phyloP scores from a whole-genome alignment of 2,888 invertebrate species.

The Micropterix aruncella region DNA sequence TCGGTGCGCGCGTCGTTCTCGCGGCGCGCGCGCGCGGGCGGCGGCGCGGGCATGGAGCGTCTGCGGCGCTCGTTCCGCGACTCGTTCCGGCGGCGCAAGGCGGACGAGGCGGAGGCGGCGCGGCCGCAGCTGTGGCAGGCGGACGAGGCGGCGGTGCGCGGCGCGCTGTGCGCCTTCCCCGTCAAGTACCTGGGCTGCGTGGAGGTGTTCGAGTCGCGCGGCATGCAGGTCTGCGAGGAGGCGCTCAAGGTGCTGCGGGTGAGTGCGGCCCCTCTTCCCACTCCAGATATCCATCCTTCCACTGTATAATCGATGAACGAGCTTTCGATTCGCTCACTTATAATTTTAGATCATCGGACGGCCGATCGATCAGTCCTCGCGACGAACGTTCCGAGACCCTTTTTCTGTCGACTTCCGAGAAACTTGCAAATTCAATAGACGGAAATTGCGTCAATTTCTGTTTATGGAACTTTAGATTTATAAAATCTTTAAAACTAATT shows the following conservation, averaged over 20 bases:
- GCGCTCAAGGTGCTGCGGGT: slow-evolving; percentile 94
- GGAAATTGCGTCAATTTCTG: too few species aligned
- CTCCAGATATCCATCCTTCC: too few species aligned
- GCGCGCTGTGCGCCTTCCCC: slow-evolving; percentile 92
- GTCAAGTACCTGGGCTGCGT: slow-evolving; percentile 99
- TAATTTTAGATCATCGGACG: too few species aligned
- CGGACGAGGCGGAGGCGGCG: slow-evolving; percentile 72
- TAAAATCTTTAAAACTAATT: too few species aligned
- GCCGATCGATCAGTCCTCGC: too few species aligned
- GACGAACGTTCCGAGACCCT: too few species aligned
- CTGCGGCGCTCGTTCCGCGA: slow-evolving; percentile 82
- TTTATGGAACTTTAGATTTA: too few species aligned
- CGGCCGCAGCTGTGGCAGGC: slow-evolving; percentile 98
- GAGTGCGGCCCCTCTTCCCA: too few species aligned
- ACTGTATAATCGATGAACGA: too few species aligned
- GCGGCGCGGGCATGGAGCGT: slow-evolving; percentile 65
- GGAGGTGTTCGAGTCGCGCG: slow-evolving; percentile 97
- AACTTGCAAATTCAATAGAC: too few species aligned
- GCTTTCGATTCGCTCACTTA: too few species aligned
- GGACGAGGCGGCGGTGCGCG: slow-evolving; percentile 91
- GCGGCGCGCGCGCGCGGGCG: slow-evolving; percentile 33
- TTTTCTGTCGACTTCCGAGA: too few species aligned
- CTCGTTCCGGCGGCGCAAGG: slow-evolving; percentile 85
- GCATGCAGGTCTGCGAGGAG: slow-evolving; percentile 99
- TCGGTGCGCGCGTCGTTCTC: slow-evolving; percentile 34